Conservation (phyloP, 53 echinoderm and acorn worm species). For the Astropecten irregularis region DNA sequence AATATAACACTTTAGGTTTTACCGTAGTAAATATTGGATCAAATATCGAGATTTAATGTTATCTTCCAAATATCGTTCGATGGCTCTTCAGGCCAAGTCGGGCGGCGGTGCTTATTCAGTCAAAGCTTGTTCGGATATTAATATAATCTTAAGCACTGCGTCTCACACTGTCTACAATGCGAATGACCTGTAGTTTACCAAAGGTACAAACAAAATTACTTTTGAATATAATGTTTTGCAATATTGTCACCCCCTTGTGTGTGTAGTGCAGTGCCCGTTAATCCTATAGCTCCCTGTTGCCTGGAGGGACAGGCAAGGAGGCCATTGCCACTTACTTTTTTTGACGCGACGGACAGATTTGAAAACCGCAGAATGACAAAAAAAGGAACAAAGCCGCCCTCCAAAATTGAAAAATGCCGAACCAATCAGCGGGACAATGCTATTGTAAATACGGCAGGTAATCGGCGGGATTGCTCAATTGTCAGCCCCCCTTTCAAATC, state of each 20-base stretch:
- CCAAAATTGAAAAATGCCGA: constrained; percentile 55
- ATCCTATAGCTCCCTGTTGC: background rate
- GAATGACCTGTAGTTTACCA: no score
- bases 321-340: background rate
- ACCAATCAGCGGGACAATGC: constrained; percentile 54
- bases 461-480: constrained; percentile 60
- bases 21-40: no score
- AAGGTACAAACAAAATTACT: background rate
- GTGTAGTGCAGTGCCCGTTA: background rate
- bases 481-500: constrained; percentile 2
- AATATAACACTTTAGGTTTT: no score
- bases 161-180: no score
- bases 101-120: no score
- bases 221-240: background rate
- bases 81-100: no score
- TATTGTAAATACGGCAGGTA: constrained; percentile 62
- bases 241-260: background rate
- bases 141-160: no score
- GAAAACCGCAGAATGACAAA: background rate
- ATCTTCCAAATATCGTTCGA: no score
- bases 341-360: constrained; percentile 10
- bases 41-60: no score
- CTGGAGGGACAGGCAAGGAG: constrained; percentile 18
- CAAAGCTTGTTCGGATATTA: no score
- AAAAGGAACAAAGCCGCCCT: constrained; percentile 31